Base-by-base conservation (phyloP, 2,113 vertebrate species). In the Oplegnathus fasciatus region DNA sequence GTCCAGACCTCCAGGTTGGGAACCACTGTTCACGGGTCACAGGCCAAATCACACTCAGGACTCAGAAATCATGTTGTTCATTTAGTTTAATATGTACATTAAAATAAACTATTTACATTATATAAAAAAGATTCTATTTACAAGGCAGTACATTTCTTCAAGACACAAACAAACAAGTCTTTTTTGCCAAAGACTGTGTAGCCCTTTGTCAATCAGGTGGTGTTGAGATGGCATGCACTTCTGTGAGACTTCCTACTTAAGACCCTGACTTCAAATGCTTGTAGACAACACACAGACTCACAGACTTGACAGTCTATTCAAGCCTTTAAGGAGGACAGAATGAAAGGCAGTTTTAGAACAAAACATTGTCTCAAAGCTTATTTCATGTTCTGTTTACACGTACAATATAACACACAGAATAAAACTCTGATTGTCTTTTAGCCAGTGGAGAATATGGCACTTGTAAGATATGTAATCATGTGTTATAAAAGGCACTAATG, bases 21-120 rank as follows among this genome's bases (percentile, higher is more conserved):
- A 46, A 61, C 24, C 64, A 55, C 9, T 34, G 18, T 24, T 37
- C 40, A 17, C 10, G 18, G 18, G 15, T 40, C 15, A 13, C 26
- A 64, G 14, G 57, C 13, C 26, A 30, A 8, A 6, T 60, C 9
- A n/a, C n/a, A n/a, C 75, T 64, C 75, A 50, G 61, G 64, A 91
- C 76, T 81, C 88, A 84, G 22, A 79, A 69, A 78, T 83, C 75
- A 84, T 80, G 69, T 85, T 67, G 77, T 82, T 90, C 90, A 88
- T 91, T 95, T 94, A 96, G 95, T 96, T 96, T 95, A 95, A 92
- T 97, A 97, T 97, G 93, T 97, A 97, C 96, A 97, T 89, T 93
- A 95, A 95, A 94, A 94, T 95, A 96, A 94, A 96, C 92, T 95
- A 96, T 95, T 95, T 94, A 96, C 96, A 94, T 66, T 80, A 92